A percentile compares a stretch with the other conserved stretches of the same genome.
phyloP scores from a whole-genome alignment of 1,140 invertebrate genomes.

The Panagrolaimus sp. region DNA sequence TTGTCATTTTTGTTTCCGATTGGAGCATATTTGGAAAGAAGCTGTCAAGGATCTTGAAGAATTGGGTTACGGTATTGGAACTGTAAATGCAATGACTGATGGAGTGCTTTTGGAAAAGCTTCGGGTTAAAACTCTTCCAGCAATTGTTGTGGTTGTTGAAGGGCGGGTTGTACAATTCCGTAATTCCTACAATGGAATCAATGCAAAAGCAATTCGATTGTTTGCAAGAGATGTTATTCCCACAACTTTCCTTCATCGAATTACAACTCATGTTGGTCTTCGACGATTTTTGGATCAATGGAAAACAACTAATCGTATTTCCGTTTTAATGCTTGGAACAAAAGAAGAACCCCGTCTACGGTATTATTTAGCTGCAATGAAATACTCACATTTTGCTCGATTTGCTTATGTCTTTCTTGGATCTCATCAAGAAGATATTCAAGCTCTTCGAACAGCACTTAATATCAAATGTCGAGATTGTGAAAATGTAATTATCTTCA shows the following conservation, averaged over 20 bases:
- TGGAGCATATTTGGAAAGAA: slow-evolving; percentile 47
- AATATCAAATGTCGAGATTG: slow-evolving; percentile 45
- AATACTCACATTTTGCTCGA: slow-evolving; percentile 50
- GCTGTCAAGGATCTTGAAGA: slow-evolving; percentile 51
- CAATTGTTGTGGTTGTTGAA: slow-evolving; percentile 49
- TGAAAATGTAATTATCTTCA: slow-evolving; percentile 54
- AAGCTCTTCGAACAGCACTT: slow-evolving; percentile 44
- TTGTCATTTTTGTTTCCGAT: slow-evolving; percentile 42
- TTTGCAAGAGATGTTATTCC: slow-evolving; percentile 56
- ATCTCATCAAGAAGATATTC: slow-evolving; percentile 25
- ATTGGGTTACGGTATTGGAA: slow-evolving; percentile 51
- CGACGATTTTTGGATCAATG: slow-evolving; percentile 51
- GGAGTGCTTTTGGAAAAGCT: slow-evolving; percentile 53
- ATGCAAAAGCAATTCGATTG: slow-evolving; percentile 36
- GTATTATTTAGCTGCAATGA: slow-evolving; percentile 52
- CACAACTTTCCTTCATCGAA: slow-evolving; percentile 36
- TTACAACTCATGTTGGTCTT: slow-evolving; percentile 38
- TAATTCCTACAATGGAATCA: slow-evolving; percentile 25
- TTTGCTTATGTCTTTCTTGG: slow-evolving; percentile 50
- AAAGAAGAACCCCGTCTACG: slow-evolving; percentile 45
- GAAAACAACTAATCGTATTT: slow-evolving; percentile 51
- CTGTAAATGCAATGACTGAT: slow-evolving; percentile 49
- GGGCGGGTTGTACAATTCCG: slow-evolving; percentile 51
- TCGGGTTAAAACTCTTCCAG: slow-evolving; percentile 42
- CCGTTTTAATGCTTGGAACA: slow-evolving; percentile 46